Percentiles rank a stretch among this genome's conserved stretches.
Conservation (phyloP, 1,140 invertebrate genomes). For the Battus philenor region DNA sequence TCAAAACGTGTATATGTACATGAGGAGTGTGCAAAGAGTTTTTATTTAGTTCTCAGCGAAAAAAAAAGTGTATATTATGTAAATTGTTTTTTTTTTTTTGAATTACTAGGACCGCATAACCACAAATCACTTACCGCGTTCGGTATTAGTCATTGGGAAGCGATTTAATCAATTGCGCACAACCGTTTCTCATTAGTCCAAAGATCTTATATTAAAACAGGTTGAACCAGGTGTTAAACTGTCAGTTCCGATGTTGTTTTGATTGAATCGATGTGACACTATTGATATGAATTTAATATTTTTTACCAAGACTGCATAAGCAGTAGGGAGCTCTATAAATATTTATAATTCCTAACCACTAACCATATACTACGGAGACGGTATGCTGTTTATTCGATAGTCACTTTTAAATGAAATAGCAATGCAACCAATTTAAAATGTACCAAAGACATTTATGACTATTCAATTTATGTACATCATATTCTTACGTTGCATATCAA, state of each 20-base stretch:
- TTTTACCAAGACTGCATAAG: conserved; percentile 1
- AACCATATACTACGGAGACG: too few relatives aligned
- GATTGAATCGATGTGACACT: not conserved
- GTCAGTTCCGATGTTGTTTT: conserved; percentile 2
- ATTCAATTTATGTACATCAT: too few relatives aligned
- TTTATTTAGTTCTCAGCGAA: too few relatives aligned
- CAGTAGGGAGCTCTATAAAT: not conserved
- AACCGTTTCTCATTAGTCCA: conserved; percentile 4
- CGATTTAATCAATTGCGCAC: conserved; percentile 15
- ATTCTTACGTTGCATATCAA: too few relatives aligned
- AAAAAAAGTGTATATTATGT: too few relatives aligned
- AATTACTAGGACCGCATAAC: conserved; percentile 15
- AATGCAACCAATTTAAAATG: too few relatives aligned
- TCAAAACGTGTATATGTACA: too few relatives aligned
- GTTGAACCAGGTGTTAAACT: conserved; percentile 9
- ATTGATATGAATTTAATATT: not conserved
- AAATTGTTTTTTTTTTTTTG: not conserved
- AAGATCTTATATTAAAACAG: not conserved
- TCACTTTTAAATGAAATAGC: too few relatives aligned
- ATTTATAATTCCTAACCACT: too few relatives aligned
- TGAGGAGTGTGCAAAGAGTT: too few relatives aligned
- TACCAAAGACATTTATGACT: too few relatives aligned
- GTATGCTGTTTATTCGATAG: too few relatives aligned
- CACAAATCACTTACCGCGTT: conserved; percentile 17
- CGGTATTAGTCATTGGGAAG: conserved; percentile 10